Conservation (phyloP, 2,797 vertebrate species). For the Todus mexicanus region DNA sequence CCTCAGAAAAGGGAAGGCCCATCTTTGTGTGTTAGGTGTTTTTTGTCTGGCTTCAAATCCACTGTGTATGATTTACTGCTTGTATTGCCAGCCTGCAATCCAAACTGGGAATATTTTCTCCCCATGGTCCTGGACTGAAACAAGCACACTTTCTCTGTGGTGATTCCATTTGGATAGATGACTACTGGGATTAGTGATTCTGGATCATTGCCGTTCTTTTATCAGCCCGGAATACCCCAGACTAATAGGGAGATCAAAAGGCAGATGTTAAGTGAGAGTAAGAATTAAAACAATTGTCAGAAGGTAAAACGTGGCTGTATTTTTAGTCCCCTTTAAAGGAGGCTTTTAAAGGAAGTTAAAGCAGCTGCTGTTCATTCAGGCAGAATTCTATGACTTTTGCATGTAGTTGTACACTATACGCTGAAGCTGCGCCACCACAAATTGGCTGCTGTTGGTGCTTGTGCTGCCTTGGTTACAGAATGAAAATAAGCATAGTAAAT, state of each 20-base stretch:
- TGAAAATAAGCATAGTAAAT: background rate
- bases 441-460: background rate
- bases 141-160: background rate
- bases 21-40: background rate
- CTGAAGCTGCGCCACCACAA: background rate
- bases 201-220: background rate
- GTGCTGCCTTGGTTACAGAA: background rate
- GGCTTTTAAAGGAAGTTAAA: background rate
- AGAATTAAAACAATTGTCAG: background rate
- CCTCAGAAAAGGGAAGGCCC: background rate
- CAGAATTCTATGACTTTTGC: background rate
- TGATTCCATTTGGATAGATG: background rate
- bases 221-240: background rate
- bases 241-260: background rate
- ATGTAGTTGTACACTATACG: background rate
- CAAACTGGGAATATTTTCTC: background rate
- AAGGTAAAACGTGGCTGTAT: background rate
- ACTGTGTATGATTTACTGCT: background rate
- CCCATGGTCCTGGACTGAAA: background rate
- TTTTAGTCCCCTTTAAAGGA: background rate
- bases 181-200: background rate
- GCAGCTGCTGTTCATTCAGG: background rate
- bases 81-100: background rate
- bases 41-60: background rate
- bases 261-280: background rate